These are phyloP conservation scores for Ochlodes sylvanus DNA, from an alignment of 2,888 invertebrate species.

Conservation along the genomic window DNA sequence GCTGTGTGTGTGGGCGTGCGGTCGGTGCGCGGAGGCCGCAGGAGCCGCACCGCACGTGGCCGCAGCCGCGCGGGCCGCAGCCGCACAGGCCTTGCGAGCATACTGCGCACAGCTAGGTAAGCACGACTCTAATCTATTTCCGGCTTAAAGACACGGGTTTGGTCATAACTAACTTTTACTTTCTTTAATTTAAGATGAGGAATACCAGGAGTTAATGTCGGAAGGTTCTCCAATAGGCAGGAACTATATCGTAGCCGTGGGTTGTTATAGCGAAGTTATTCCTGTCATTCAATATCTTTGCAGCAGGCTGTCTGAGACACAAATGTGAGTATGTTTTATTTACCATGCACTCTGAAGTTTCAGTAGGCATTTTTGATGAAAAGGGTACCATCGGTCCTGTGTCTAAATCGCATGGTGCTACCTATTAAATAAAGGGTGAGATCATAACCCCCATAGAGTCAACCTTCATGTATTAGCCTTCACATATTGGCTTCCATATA, in stretches of 20 bases:
- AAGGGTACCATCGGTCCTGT: too few relatives aligned
- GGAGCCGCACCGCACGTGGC: conserved; percentile 91
- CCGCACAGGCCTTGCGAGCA: conserved; percentile 94
- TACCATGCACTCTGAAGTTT: too few relatives aligned
- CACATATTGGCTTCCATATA: too few relatives aligned
- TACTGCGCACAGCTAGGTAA: conserved; percentile 93
- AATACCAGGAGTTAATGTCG: conserved; percentile 89
- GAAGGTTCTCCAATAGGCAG: conserved; percentile 78
- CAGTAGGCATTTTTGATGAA: too few relatives aligned
- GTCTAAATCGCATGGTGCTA: too few relatives aligned
- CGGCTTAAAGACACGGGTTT: too few relatives aligned
- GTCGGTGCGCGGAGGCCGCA: conserved; percentile 93
- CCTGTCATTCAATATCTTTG: conserved; percentile 96
- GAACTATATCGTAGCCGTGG: conserved; percentile 87
- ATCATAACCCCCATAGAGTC: too few relatives aligned
- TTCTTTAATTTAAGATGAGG: conserved; percentile 86
- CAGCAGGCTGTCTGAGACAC: conserved; percentile 92
- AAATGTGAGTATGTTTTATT: conserved; percentile 82
- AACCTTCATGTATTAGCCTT: too few relatives aligned
- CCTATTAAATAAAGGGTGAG: too few relatives aligned
- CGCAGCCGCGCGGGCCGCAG: conserved; percentile 95
- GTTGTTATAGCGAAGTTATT: conserved; percentile 95
- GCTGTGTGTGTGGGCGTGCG: conserved; percentile 93
- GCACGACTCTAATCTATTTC: conserved; percentile 15
- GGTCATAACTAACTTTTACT: too few relatives aligned